Evolutionary conservation across 2,888 invertebrate species (phyloP).

Genomic region (Lithophane ornitopus): DNA sequence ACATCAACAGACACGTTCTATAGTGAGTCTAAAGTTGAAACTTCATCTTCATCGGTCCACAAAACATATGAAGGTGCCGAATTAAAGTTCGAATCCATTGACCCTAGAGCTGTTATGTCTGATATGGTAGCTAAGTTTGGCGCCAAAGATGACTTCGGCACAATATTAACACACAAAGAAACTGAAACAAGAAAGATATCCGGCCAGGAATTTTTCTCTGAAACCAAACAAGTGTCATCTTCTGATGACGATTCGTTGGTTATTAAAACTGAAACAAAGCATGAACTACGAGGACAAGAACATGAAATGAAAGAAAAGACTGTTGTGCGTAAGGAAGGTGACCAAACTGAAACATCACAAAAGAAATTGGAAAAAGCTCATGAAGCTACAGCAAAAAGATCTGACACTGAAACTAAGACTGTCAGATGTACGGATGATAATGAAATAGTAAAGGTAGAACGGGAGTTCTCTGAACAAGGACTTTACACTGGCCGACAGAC

Average conservation of each 20-base stretch:
- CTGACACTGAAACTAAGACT: conserved; percentile 87
- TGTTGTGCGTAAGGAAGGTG: conserved; percentile 84
- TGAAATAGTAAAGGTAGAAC: conserved; percentile 83
- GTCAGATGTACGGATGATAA: conserved; percentile 86
- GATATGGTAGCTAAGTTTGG: conserved; percentile 86
- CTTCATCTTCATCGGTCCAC: conserved; percentile 86
- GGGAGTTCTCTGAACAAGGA: conserved; percentile 87
- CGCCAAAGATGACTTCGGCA: conserved; percentile 80
- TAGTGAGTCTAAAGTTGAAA: conserved; percentile 84
- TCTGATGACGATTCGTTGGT: conserved; percentile 88
- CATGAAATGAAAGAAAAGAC: conserved; percentile 89
- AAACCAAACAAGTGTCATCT: conserved; percentile 88
- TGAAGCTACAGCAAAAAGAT: conserved; percentile 87
- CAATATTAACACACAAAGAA: conserved; percentile 89
- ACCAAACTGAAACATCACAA: conserved; percentile 88
- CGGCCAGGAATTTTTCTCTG: conserved; percentile 87
- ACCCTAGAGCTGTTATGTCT: conserved; percentile 85
- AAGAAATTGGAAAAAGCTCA: conserved; percentile 89
- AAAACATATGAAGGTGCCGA: conserved; percentile 82
- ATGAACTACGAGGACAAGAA: conserved; percentile 87
- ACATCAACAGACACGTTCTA: conserved; percentile 84
- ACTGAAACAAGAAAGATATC: conserved; percentile 88
- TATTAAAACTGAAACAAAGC: conserved; percentile 87
- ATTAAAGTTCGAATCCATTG: conserved; percentile 83
- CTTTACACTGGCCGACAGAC: conserved; percentile 86